Base-by-base conservation (phyloP, 35 echinoderm and acorn worm genomes). In the Apostichopus japonicus region DNA sequence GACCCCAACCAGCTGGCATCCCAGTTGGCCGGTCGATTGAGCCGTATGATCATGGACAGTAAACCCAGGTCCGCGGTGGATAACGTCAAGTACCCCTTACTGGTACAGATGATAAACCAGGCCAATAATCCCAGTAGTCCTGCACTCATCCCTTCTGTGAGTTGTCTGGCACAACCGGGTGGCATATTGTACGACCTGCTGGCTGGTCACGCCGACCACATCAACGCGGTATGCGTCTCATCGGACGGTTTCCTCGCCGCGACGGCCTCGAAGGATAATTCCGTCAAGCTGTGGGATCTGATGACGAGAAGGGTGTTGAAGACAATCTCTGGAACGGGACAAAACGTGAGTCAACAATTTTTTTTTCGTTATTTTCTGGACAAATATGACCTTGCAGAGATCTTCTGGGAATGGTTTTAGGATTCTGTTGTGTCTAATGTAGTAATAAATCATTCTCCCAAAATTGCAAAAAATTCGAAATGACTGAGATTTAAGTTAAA, bases 231-330 rank as follows among this genome's bases (percentile, higher is more conserved):
- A 19, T 94, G 93, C 10, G 92, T 91, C 8, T 87, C 93, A 9
- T 77, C 88, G 0, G 87, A 93, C 57, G 95, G 95, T 10, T 76
- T 13, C 8, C 59, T 95, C 16, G 93, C 97, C 8, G 93, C 91
- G 0, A 99, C 97, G 14, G 97, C 97, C 7, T 99, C 97, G 1
- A 79, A 82, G 77, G 97, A 99, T 90, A 87, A 89, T 25, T 88
- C 95, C 0, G 24, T 99, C 59, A 99, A 99, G 71, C 80, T 99
- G 4, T 99, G 97, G 97, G 95, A 99, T 82, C 79, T 99, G 58
- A 91, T 84, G 80, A 99, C 57, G 78, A 79, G 97, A 92, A 94
- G 94, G 73, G 97, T 99, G 11, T 25, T 93, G 58, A 99, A 99
- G 88, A 99, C 97, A 5, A 87, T 99, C 6, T 67, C 77, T 77